These are phyloP conservation scores for Pseudotriccus pelzelni DNA, from an alignment of 2,797 vertebrate genomes.

Conservation along the genomic window DNA sequence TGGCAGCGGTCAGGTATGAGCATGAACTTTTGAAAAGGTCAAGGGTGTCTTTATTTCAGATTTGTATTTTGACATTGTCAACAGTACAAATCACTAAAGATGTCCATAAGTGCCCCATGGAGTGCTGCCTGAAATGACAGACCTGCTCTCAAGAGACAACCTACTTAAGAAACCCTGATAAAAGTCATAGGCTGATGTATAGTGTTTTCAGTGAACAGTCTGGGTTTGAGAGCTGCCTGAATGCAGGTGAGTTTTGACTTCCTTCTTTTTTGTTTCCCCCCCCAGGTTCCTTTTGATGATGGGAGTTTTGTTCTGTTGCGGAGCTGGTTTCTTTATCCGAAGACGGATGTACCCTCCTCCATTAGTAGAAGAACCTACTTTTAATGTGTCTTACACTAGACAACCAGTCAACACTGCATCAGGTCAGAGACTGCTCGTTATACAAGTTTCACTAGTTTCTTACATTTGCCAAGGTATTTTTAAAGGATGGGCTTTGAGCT, in stretches of 20 bases:
- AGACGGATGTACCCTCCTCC: slow-evolving; percentile 91
- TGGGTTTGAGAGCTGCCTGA: not conserved
- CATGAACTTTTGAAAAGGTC: not conserved
- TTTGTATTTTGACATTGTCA: not conserved
- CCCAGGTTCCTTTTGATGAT: slow-evolving; percentile 95
- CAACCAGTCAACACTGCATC: slow-evolving; percentile 82
- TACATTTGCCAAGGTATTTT: not conserved
- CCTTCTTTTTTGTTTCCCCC: not conserved
- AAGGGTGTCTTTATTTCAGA: not conserved
- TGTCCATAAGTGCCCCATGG: not conserved
- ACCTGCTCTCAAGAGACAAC: not conserved
- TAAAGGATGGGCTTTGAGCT: not conserved
- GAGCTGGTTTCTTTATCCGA: slow-evolving; percentile 93
- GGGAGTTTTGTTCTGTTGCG: slow-evolving; percentile 94
- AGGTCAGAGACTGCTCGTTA: slow-evolving; percentile 76
- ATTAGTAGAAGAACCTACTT: slow-evolving; percentile 89
- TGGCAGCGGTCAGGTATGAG: not conserved
- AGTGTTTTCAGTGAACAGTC: not conserved
- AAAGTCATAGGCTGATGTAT: not conserved
- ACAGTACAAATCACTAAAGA: not conserved
- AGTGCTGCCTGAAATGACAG: not conserved
- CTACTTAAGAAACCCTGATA: not conserved
- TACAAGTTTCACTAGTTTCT: not conserved
- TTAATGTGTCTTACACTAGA: slow-evolving; percentile 95
- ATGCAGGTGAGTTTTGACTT: not conserved